phyloP scores from a whole-genome alignment of 2,888 invertebrate species.

The Cataglyphis rosenhaueri region DNA sequence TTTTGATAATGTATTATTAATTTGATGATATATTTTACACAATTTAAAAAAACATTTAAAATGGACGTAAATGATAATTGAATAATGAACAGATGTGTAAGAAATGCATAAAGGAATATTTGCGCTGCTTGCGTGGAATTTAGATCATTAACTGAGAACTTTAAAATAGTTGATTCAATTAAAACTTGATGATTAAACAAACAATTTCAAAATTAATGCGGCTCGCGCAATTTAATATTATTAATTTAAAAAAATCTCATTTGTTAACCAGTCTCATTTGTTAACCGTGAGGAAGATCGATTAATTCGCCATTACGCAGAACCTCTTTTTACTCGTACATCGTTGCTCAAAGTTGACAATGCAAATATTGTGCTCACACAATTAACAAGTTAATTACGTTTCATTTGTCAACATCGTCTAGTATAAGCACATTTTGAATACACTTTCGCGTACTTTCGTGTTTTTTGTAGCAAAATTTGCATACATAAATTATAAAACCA shows the following conservation, averaged over 20 bases:
- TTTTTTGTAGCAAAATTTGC: slow-evolving; percentile 16
- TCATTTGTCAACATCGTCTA: slow-evolving; percentile 26
- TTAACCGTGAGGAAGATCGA: slow-evolving; percentile 24
- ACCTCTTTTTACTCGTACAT: slow-evolving; percentile 18
- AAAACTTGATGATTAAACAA: slow-evolving; percentile 8
- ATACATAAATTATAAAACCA: slow-evolving; percentile 35
- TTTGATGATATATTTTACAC: background rate
- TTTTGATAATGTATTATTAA: background rate
- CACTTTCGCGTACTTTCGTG: background rate
- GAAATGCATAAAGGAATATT: background rate
- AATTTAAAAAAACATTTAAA: slow-evolving; percentile 8
- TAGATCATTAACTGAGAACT: slow-evolving; percentile 3
- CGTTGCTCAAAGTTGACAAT: slow-evolving; percentile 36
- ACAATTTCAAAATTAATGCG: slow-evolving; percentile 9
- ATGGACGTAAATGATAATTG: background rate
- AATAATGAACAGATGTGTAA: background rate
- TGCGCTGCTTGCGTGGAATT: background rate
- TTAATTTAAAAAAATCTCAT: slow-evolving; percentile 24
- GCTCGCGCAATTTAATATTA: background rate
- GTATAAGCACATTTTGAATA: background rate
- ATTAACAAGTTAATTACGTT: slow-evolving; percentile 51
- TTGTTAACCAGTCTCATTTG: background rate
- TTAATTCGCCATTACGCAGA: background rate
- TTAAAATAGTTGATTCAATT: slow-evolving; percentile 10
- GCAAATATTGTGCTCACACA: slow-evolving; percentile 47